A percentile compares a stretch with the other conserved stretches of the same genome.
Evolutionary conservation across 2,113 vertebrate genomes (phyloP).

Genomic region (Leptocoma aspasia): DNA sequence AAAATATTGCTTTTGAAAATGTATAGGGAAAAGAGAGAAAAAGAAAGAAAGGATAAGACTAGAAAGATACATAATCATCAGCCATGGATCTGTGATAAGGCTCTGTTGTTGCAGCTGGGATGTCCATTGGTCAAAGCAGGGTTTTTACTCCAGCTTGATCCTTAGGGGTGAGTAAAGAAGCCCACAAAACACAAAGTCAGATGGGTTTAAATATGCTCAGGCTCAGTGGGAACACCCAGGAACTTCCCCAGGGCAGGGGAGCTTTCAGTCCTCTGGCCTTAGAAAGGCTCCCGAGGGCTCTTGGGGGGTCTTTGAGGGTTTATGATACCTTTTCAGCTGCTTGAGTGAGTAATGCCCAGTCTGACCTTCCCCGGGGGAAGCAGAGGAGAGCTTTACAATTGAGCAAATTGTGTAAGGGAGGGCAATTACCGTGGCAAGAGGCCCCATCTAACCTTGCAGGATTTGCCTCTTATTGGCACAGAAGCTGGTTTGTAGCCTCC

Average conservation of each 20-base stretch:
- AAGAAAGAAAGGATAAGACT: neutral
- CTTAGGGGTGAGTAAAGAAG: neutral
- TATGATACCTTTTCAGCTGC: neutral
- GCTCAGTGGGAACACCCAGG: neutral
- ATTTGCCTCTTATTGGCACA: neutral
- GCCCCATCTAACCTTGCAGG: neutral
- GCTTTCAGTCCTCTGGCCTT: neutral
- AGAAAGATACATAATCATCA: neutral
- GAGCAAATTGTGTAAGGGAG: neutral
- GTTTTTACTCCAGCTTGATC: neutral
- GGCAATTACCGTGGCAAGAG: neutral
- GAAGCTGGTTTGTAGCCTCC: rapidly evolving
- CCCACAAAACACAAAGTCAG: neutral
- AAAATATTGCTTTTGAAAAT: neutral
- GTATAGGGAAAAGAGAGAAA: neutral
- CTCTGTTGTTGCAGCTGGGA: neutral
- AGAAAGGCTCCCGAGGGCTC: neutral
- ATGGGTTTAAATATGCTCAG: neutral
- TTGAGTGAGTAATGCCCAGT: neutral
- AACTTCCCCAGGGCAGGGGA: rapidly evolving
- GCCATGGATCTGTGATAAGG: neutral
- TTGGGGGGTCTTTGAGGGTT: neutral
- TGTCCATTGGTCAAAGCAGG: neutral
- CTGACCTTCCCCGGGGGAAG: too few species aligned
- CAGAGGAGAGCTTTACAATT: neutral